Percentiles rank a stretch among this genome's conserved stretches.
Conservation (phyloP, 64 coral and sea anemone species). For the Acropora yongei region DNA sequence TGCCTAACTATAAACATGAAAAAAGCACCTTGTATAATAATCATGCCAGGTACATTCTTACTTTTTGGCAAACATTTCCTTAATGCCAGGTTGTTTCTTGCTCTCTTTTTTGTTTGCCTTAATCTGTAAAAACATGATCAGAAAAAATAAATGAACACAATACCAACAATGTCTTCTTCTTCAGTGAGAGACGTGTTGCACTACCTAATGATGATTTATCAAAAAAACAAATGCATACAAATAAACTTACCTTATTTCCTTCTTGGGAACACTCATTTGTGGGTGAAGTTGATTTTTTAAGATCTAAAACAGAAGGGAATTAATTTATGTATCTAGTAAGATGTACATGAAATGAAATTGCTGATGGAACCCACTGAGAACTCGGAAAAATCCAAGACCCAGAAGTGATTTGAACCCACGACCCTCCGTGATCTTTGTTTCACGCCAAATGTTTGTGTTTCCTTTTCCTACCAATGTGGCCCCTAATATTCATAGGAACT, state of each 20-base stretch:
- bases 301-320: not conserved
- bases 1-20: too few relatives aligned
- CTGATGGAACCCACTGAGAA: too few relatives aligned
- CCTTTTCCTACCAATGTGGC: too few relatives aligned
- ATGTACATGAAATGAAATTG: too few relatives aligned
- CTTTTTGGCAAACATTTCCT: constrained; percentile 63
- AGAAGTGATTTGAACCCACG: too few relatives aligned
- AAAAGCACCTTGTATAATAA: not conserved
- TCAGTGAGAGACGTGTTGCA: too few relatives aligned
- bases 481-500: too few relatives aligned
- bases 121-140: not conserved
- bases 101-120: constrained; percentile 3
- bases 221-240: not conserved
- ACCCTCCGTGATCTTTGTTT: too few relatives aligned
- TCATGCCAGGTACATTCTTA: not conserved
- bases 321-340: not conserved
- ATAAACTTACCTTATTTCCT: not conserved
- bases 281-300: not conserved
- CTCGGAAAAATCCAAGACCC: too few relatives aligned
- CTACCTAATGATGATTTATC: not conserved
- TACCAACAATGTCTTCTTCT: too few relatives aligned
- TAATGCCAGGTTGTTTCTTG: constrained; percentile 49
- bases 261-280: not conserved
- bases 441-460: too few relatives aligned
- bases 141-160: too few relatives aligned